Conservation (phyloP, 2,797 vertebrate species). For the Malacoraja senta region DNA sequence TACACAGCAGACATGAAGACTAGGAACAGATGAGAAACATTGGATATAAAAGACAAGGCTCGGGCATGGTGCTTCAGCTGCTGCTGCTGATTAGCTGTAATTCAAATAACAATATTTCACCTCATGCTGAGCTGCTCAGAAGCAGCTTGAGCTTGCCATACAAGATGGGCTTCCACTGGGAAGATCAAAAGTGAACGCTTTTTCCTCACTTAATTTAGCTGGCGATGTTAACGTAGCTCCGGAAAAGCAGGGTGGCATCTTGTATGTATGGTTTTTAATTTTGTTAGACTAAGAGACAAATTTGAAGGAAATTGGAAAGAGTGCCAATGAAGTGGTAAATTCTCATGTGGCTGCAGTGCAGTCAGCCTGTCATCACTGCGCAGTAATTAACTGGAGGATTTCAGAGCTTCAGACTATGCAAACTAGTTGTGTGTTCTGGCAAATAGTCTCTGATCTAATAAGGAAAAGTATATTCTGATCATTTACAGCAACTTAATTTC, state of each 20-base stretch:
- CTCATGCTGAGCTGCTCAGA: conserved; percentile 59
- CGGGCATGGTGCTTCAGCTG: conserved; percentile 59
- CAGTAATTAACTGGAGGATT: conserved; percentile 48
- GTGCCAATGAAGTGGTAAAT: conserved; percentile 36
- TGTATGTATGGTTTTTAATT: conserved; percentile 46
- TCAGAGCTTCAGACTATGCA: conserved; percentile 43
- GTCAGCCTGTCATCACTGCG: conserved; percentile 41
- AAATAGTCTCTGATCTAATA: conserved; percentile 27
- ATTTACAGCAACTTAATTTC: conserved; percentile 35
- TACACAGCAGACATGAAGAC: conserved; percentile 76
- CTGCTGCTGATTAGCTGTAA: conserved; percentile 77
- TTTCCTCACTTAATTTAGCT: conserved; percentile 52
- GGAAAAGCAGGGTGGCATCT: conserved; percentile 38
- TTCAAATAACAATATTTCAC: conserved; percentile 74
- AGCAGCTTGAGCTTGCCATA: conserved; percentile 48
- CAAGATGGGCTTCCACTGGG: conserved; percentile 53
- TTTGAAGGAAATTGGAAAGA: conserved; percentile 44
- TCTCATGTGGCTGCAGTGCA: conserved; percentile 39
- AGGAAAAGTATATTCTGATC: conserved; percentile 34
- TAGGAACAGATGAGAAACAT: conserved; percentile 77
- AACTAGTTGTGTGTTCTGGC: not conserved
- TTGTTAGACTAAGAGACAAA: conserved; percentile 48
- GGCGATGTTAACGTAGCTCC: conserved; percentile 45
- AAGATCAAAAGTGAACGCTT: conserved; percentile 47
- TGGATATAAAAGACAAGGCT: conserved; percentile 75